Percentiles rank a stretch among this genome's conserved stretches.
Evolutionary conservation across 2,797 vertebrate genomes (phyloP).

Genomic region (Darevskia mixta): DNA sequence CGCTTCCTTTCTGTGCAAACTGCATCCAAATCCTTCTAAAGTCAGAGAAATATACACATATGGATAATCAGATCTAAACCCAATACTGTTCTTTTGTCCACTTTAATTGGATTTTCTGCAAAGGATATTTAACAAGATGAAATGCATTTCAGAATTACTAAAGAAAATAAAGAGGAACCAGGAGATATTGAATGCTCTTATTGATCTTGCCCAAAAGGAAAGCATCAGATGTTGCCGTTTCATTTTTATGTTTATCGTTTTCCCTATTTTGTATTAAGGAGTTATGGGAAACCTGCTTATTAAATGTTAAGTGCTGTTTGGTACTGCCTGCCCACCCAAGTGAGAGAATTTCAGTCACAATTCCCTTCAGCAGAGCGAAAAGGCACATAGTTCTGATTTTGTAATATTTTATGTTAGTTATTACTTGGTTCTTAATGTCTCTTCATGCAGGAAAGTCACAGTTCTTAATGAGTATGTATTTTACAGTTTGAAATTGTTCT

Average conservation of each 20-base stretch:
- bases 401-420: neutral
- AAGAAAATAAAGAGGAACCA: slow-evolving; percentile 47
- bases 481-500: neutral
- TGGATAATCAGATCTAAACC: slow-evolving; percentile 6
- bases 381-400: neutral
- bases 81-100: slow-evolving; percentile 14
- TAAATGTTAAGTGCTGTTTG: neutral
- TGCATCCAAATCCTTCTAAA: slow-evolving; percentile 32
- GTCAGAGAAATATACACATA: neutral
- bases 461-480: neutral
- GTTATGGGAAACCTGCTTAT: neutral
- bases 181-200: slow-evolving; percentile 29
- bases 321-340: neutral
- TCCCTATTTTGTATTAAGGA: neutral
- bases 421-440: neutral
- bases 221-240: neutral
- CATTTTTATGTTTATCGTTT: neutral
- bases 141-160: slow-evolving; percentile 28
- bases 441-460: neutral
- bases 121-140: slow-evolving; percentile 54
- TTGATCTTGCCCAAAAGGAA: slow-evolving; percentile 54
- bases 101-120: slow-evolving; percentile 35
- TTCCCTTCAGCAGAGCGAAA: neutral
- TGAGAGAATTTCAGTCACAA: neutral
- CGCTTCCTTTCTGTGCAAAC: slow-evolving; percentile 18